Percentiles rank a stretch among this genome's conserved stretches.
Evolutionary conservation across 2,797 vertebrate genomes (phyloP).

Genomic region (Onychomys arenicola): DNA sequence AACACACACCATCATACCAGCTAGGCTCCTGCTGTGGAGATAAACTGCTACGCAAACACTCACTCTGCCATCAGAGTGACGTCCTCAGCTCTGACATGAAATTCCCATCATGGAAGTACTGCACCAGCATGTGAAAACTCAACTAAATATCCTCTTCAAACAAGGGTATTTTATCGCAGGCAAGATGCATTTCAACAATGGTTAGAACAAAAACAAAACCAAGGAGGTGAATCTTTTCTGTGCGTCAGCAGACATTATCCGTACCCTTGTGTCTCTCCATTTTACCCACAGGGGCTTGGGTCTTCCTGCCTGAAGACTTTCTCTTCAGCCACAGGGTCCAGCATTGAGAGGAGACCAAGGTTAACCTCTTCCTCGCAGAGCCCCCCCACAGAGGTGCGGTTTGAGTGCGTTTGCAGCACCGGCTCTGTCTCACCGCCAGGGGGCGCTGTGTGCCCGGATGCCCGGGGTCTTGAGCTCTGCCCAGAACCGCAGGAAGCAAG

Average conservation of each 20-base stretch:
- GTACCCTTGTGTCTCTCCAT: background rate
- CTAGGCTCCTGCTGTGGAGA: background rate
- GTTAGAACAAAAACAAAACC: background rate
- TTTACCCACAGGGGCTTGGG: background rate
- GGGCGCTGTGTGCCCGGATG: background rate
- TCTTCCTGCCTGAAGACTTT: background rate
- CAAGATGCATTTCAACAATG: background rate
- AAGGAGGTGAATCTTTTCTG: background rate
- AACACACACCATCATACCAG: background rate
- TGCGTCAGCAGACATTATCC: background rate
- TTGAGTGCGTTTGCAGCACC: fast-evolving
- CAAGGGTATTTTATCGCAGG: background rate
- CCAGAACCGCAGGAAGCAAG: fast-evolving
- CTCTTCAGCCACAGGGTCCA: fast-evolving
- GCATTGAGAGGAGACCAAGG: no score
- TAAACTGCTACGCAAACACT: background rate
- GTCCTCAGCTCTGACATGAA: background rate
- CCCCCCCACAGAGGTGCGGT: fast-evolving
- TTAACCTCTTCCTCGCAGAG: fast-evolving
- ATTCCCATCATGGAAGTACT: background rate
- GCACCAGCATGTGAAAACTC: background rate
- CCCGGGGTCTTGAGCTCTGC: background rate
- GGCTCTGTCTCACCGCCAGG: fast-evolving
- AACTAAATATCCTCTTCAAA: background rate
- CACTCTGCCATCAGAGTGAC: background rate